Evolutionary conservation across 2,113 vertebrate genomes (phyloP).

Genomic region (Perca fluviatilis): DNA sequence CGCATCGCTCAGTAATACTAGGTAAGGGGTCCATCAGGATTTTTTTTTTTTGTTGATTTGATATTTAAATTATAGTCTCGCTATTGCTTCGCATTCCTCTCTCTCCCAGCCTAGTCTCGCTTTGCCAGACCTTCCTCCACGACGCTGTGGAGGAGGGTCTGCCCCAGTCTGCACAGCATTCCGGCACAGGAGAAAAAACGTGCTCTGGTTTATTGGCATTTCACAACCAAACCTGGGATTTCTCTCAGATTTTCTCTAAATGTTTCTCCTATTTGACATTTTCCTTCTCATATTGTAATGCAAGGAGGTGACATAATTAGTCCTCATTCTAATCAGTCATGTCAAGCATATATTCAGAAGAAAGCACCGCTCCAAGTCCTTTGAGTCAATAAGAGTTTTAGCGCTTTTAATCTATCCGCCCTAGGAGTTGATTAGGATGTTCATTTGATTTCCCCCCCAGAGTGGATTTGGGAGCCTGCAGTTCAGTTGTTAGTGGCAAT

Average conservation of each 20-base stretch:
- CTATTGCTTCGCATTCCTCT: too few species aligned
- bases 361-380: constrained; percentile 1
- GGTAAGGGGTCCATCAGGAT: background rate
- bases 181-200: too few species aligned
- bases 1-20: background rate
- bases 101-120: too few species aligned
- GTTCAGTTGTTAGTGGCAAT: background rate
- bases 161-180: too few species aligned
- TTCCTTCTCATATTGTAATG: background rate
- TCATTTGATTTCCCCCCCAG: background rate
- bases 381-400: background rate
- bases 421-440: background rate
- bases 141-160: too few species aligned
- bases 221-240: background rate
- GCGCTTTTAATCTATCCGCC: constrained; percentile 1
- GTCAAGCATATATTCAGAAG: constrained; percentile 41
- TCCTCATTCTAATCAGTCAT: constrained; percentile 51
- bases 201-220: too few species aligned
- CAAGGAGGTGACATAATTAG: background rate
- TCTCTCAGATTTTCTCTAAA: background rate
- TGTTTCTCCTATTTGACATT: background rate
- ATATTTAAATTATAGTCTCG: too few species aligned
- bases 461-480: background rate
- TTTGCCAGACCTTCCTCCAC: too few species aligned
- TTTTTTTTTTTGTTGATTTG: background rate